Evolutionary conservation across 2,113 vertebrate genomes (phyloP), one percentile per base, ranked within the genome.

Genomic region (Leiothrix lutea): DNA sequence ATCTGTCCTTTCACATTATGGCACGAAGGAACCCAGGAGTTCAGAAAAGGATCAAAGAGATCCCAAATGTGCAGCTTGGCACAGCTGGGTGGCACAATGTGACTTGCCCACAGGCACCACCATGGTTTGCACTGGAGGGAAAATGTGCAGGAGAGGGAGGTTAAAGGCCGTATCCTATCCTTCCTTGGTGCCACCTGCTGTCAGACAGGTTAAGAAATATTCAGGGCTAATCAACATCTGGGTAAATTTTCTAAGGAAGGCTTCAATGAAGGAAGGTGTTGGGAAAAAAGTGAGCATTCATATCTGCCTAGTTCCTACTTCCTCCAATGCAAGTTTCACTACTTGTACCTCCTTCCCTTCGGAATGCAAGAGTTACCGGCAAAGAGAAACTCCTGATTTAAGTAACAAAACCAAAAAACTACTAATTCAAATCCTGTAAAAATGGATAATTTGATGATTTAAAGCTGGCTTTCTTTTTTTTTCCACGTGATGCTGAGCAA

Each of bases 1-100:
- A 74, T 20, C 36, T 83, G 62, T 38, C 53, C 8, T 58, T 14
- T 51, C 54, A 19, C 53, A 40, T 45, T 25, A 6, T 20, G 54
- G 29, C 35, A 58, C 9, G 21, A 74, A 86, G 67, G 28, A 69
- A 29, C 11, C 24, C 53, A 23, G 15, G 75, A 8, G 14, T 23
- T 71, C 65, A 84, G 56, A 44, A 67, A 26, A 89, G 38, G 18
- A 65, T 61, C 24, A 35, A 36, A 47, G 65, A 51, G 22, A 64
- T 28, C 24, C 33, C 44, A 62, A 45, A 5, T 6, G 29, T 29
- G n/a, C 9, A 42, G 0, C 18, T 29, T 38, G 64, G 69, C 53
- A 40, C 0, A 0, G 15, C 0, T 11, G 44, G 35, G 61, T 22
- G 40, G 44, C 54, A 77, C 24, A 33, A 14, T 0, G 3, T 2